These are phyloP conservation scores for Drosophila tristis DNA, from an alignment of 1,140 invertebrate species.

Conservation along the genomic window DNA sequence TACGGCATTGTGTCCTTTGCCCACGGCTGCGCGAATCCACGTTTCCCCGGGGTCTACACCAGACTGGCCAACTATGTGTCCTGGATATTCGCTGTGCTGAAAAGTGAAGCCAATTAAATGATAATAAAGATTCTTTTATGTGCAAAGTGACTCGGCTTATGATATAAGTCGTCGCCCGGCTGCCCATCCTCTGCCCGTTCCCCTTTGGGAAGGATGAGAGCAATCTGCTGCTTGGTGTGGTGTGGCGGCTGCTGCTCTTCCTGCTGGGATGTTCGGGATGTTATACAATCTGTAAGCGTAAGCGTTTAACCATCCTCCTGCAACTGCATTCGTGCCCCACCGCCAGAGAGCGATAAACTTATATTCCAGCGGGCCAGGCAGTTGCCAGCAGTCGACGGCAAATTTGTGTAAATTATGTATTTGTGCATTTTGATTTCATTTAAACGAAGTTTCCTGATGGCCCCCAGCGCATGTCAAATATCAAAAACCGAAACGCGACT, in stretches of 20 bases:
- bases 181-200: background rate
- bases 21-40: conserved; percentile 85
- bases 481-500: conserved; percentile 70
- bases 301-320: conserved; percentile 37
- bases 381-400: conserved; percentile 41
- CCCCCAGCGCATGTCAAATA: conserved; percentile 80
- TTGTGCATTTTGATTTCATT: conserved; percentile 83
- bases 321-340: conserved; percentile 27
- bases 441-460: conserved; percentile 82
- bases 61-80: conserved; percentile 33
- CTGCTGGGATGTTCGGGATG: conserved; percentile 7
- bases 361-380: conserved; percentile 12
- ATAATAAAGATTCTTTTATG: background rate
- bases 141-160: background rate
- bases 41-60: conserved; percentile 86
- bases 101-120: background rate
- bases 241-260: too few relatives aligned
- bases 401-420: conserved; percentile 82
- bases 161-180: too few relatives aligned
- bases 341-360: conserved; percentile 44
- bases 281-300: conserved; percentile 37
- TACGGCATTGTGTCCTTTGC: conserved; percentile 88
- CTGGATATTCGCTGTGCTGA: conserved; percentile 41
- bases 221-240: too few relatives aligned
- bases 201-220: too few relatives aligned